Evolutionary conservation across 2,888 invertebrate genomes (phyloP).

Genomic region (Epinotia bilunana): DNA sequence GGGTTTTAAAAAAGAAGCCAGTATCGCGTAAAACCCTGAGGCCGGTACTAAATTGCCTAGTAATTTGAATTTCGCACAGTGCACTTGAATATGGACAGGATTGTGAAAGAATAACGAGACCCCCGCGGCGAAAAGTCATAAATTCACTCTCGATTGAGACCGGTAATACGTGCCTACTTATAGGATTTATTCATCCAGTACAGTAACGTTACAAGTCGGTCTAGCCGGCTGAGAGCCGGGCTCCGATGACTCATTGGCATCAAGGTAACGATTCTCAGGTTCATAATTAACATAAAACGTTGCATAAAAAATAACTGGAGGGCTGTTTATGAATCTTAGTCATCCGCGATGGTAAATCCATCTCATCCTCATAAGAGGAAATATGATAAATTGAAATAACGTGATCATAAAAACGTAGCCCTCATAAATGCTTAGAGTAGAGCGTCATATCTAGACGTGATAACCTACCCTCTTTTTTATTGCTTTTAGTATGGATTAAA

Average conservation of each 20-base stretch:
- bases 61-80: conserved; percentile 31
- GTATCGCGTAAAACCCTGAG: neutral
- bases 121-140: conserved; percentile 60
- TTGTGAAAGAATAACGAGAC: conserved; percentile 55
- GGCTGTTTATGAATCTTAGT: conserved; percentile 27
- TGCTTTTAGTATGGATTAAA: too few species aligned
- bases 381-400: conserved; percentile 1
- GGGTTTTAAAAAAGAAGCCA: conserved; percentile 7
- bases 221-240: conserved; percentile 66
- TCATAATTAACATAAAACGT: conserved; percentile 19
- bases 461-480: conserved; percentile 11
- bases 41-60: conserved; percentile 6
- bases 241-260: conserved; percentile 70
- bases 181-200: conserved; percentile 23
- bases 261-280: conserved; percentile 50
- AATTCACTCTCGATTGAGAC: conserved; percentile 53
- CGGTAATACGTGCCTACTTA: conserved; percentile 43
- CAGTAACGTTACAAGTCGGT: conserved; percentile 53
- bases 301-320: conserved; percentile 35
- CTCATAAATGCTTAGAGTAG: conserved; percentile 18
- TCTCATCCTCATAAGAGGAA: too few species aligned
- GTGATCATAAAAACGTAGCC: conserved; percentile 14
- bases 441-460: too few species aligned
- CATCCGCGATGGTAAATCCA: conserved; percentile 16
- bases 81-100: conserved; percentile 10